A percentile compares a stretch with the other conserved stretches of the same genome.
Conservation (phyloP, 2,888 invertebrate genomes). For the Anagyrus pseudococci region DNA sequence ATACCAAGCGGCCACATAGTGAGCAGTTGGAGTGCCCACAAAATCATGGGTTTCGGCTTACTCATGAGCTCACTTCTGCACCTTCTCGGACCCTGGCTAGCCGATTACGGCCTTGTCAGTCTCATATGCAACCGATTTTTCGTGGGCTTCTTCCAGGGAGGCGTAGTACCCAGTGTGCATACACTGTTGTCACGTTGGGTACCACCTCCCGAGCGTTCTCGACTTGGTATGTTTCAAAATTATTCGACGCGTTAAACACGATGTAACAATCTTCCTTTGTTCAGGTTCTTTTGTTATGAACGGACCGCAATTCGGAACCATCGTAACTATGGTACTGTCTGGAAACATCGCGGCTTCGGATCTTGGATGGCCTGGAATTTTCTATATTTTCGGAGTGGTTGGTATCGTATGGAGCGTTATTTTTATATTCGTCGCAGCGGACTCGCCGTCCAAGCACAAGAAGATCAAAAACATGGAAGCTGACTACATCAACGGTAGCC, state of each 20-base stretch:
- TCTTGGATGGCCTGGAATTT: slow-evolving; percentile 73
- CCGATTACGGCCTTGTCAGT: slow-evolving; percentile 66
- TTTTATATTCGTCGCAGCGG: slow-evolving; percentile 68
- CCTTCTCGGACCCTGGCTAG: slow-evolving; percentile 62
- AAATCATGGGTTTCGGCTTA: slow-evolving; percentile 61
- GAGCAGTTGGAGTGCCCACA: slow-evolving; percentile 65
- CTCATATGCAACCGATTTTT: slow-evolving; percentile 72
- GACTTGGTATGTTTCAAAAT: slow-evolving; percentile 54
- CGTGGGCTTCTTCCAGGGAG: slow-evolving; percentile 78
- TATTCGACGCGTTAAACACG: background rate
- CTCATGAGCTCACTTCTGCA: slow-evolving; percentile 61
- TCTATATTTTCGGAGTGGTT: slow-evolving; percentile 68
- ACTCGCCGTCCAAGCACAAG: slow-evolving; percentile 67
- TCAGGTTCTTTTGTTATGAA: slow-evolving; percentile 49
- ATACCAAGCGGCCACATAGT: slow-evolving; percentile 71
- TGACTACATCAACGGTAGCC: slow-evolving; percentile 71
- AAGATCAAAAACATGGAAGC: slow-evolving; percentile 69
- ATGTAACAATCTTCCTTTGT: slow-evolving; percentile 6
- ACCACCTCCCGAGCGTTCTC: slow-evolving; percentile 66
- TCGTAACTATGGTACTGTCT: slow-evolving; percentile 70
- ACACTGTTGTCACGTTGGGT: slow-evolving; percentile 79
- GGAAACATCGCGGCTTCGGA: slow-evolving; percentile 68
- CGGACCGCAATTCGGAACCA: slow-evolving; percentile 74
- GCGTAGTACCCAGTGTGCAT: slow-evolving; percentile 75
- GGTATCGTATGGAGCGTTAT: slow-evolving; percentile 65